A percentile compares a stretch with the other conserved stretches of the same genome.
Evolutionary conservation across 2,797 vertebrate species (phyloP).

Genomic region (Coranthus polyacanthus): DNA sequence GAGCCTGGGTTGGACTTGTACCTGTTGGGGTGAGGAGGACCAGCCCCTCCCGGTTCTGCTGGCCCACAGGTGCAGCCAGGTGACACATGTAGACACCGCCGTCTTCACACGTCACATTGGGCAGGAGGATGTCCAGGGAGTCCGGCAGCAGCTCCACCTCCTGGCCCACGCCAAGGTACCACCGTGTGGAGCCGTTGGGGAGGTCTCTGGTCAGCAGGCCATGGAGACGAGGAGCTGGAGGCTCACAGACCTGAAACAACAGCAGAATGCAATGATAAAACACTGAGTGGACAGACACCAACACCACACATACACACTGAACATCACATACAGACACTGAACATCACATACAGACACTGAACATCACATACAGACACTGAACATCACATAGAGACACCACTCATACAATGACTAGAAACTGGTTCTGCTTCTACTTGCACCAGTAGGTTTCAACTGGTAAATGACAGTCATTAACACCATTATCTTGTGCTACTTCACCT

Average conservation of each 20-base stretch:
- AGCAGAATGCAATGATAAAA: not conserved
- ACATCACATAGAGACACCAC: no score
- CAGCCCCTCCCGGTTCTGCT: constrained; percentile 60
- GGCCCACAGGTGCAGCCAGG: constrained; percentile 62
- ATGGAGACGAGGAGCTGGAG: not conserved
- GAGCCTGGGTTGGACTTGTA: constrained; percentile 15
- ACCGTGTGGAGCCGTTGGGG: constrained; percentile 1
- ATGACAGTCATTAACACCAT: no score
- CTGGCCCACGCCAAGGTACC: constrained; percentile 26
- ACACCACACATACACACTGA: no score
- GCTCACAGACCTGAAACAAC: constrained; percentile 41
- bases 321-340: no score
- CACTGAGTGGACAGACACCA: no score
- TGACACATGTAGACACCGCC: constrained; percentile 60
- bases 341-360: no score
- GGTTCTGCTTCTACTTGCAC: no score
- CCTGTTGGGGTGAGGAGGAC: constrained; percentile 72
- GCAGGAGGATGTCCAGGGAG: constrained; percentile 57
- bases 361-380: no score
- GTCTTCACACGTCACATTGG: constrained; percentile 60
- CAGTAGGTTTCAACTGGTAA: no score
- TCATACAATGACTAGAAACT: no score
- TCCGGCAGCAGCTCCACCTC: constrained; percentile 29
- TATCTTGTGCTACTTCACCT: no score
- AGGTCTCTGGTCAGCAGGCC: constrained; percentile 55